Evolutionary conservation across 2,888 invertebrate species (phyloP).

Genomic region (Caenorhabditis virilis): DNA sequence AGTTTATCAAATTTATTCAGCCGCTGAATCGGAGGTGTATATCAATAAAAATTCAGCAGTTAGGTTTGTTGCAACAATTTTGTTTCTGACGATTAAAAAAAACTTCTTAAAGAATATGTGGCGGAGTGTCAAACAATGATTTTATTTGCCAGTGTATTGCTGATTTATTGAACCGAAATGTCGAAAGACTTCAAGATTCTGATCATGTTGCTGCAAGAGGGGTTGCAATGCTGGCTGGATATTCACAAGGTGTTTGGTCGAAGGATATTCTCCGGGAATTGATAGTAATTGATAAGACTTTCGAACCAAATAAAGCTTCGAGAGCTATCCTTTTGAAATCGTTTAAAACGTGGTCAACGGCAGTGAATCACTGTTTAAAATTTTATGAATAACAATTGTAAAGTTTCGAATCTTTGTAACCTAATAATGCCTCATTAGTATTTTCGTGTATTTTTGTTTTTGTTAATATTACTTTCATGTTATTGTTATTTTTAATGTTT

Average conservation of each 20-base stretch:
- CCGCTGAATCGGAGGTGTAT: conserved; percentile 78
- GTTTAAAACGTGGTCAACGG: conserved; percentile 52
- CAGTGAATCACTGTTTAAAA: conserved; percentile 47
- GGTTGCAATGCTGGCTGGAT: conserved; percentile 83
- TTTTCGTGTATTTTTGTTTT: no score
- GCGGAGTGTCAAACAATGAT: conserved; percentile 92
- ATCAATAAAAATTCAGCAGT: conserved; percentile 68
- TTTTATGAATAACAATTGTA: conserved; percentile 53
- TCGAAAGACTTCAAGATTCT: conserved; percentile 78
- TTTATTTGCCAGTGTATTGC: conserved; percentile 87
- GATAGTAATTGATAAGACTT: conserved; percentile 40
- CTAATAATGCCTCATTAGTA: no score
- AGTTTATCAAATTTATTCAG: conserved; percentile 79
- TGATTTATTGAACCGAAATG: conserved; percentile 79
- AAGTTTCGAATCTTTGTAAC: no score
- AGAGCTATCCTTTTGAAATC: conserved; percentile 31
- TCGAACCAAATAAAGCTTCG: conserved; percentile 37
- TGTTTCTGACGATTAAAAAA: neutral
- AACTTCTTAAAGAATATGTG: conserved; percentile 78
- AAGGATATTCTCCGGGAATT: conserved; percentile 37
- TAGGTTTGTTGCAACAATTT: conserved; percentile 23
- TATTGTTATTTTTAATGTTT: no score
- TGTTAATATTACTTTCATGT: no score
- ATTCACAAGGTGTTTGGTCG: conserved; percentile 76
- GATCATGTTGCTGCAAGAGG: conserved; percentile 79